A percentile compares a stretch with the other conserved stretches of the same genome.
phyloP scores from a whole-genome alignment of 2,113 vertebrate genomes.

The Synodontis membranacea region DNA sequence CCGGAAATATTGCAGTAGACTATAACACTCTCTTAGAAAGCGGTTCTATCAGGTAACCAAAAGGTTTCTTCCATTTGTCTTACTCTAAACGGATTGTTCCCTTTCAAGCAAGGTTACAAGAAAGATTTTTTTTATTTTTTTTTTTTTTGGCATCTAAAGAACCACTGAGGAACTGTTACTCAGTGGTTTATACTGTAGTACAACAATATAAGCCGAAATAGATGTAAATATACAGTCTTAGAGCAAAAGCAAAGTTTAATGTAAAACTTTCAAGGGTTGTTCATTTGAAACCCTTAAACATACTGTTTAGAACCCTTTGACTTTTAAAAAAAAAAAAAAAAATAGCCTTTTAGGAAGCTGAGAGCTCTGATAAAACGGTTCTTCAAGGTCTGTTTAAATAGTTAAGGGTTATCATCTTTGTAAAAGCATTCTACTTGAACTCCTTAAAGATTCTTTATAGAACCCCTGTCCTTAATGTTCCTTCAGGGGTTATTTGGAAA shows the following conservation, averaged over 20 bases:
- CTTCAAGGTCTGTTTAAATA: neutral
- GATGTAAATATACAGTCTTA: neutral
- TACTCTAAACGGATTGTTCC: neutral
- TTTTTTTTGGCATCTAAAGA: neutral
- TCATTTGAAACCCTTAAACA: neutral
- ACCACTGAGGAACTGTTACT: neutral
- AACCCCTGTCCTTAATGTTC: too few species aligned
- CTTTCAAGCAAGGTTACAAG: conserved; percentile 15
- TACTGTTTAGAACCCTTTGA: neutral
- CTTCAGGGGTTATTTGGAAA: too few species aligned
- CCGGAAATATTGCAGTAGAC: neutral
- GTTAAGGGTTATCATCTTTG: neutral
- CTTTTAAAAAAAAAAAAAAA: too few species aligned
- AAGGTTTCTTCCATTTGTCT: neutral
- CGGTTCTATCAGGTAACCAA: neutral
- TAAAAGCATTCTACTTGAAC: neutral
- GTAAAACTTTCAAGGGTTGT: neutral
- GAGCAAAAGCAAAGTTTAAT: neutral
- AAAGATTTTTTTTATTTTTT: neutral
- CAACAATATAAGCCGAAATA: neutral
- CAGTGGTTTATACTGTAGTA: conserved; percentile 5
- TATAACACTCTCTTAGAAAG: neutral
- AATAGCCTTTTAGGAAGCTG: neutral
- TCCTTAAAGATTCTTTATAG: neutral
- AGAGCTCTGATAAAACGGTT: neutral